A percentile compares a stretch with the other conserved stretches of the same genome.
Conservation (phyloP, 1,140 invertebrate species). For the Plodia interpunctella region DNA sequence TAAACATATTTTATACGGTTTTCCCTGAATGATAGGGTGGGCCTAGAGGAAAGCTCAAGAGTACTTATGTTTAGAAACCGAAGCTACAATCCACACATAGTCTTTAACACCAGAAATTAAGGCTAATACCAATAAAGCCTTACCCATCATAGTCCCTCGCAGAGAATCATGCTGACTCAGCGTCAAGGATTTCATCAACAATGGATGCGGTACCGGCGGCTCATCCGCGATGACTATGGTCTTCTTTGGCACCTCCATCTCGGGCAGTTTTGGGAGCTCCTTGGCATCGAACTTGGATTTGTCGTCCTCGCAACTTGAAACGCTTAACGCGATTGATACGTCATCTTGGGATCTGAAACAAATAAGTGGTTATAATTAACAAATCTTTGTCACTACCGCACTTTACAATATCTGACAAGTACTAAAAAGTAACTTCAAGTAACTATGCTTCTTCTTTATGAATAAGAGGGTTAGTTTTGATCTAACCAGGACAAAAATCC, state of each 20-base stretch:
- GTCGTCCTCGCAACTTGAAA: slow-evolving; percentile 74
- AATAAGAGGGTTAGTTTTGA: too few species aligned
- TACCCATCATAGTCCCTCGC: slow-evolving; percentile 70
- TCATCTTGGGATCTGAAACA: slow-evolving; percentile 71
- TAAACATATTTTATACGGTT: too few species aligned
- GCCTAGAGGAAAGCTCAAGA: too few species aligned
- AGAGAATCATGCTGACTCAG: slow-evolving; percentile 65
- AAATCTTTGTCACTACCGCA: too few species aligned
- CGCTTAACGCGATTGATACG: slow-evolving; percentile 68
- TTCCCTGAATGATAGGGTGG: too few species aligned
- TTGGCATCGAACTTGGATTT: slow-evolving; percentile 61
- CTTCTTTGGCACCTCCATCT: slow-evolving; percentile 53
- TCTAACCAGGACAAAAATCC: too few species aligned
- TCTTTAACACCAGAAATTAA: too few species aligned
- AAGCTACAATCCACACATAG: too few species aligned
- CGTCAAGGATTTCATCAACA: slow-evolving; percentile 71
- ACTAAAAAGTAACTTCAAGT: too few species aligned
- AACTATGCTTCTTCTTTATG: too few species aligned
- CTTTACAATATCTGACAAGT: too few species aligned
- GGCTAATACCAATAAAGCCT: slow-evolving; percentile 15
- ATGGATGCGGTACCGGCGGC: slow-evolving; percentile 60
- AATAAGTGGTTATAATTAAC: slow-evolving; percentile 10
- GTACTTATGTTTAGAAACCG: too few species aligned
- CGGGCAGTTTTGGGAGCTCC: slow-evolving; percentile 33
- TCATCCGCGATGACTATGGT: slow-evolving; percentile 64